Conservation (phyloP, 2,797 vertebrate species). For the Thunnus albacares region DNA sequence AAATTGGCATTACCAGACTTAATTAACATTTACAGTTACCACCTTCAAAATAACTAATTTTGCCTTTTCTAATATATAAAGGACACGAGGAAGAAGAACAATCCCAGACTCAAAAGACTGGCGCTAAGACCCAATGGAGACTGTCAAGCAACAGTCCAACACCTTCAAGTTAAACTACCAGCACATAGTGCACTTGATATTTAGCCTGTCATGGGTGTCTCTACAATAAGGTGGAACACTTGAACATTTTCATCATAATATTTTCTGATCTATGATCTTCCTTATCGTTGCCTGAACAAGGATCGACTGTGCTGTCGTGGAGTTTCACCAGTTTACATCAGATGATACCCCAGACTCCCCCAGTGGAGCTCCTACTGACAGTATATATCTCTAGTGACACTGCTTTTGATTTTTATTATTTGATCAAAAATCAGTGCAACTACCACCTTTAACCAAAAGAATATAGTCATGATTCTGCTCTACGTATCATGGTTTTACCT, state of each 20-base stretch:
- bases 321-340: slow-evolving; percentile 28
- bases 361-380: too few relatives aligned
- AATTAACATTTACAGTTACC: slow-evolving; percentile 19
- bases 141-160: neutral
- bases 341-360: neutral
- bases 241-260: neutral
- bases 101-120: slow-evolving; percentile 12
- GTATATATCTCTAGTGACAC: neutral
- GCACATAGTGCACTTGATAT: slow-evolving; percentile 11
- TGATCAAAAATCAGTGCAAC: neutral
- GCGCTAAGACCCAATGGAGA: neutral
- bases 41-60: neutral
- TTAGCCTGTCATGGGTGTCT: slow-evolving; percentile 8
- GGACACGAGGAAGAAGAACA: neutral
- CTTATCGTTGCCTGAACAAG: slow-evolving; percentile 19
- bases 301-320: slow-evolving; percentile 16
- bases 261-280: slow-evolving; percentile 13
- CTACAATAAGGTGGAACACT: neutral
- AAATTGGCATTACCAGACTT: slow-evolving; percentile 23
- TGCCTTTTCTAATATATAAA: slow-evolving; percentile 17
- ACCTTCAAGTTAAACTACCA: slow-evolving; percentile 17
- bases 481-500: neutral
- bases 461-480: neutral
- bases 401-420: neutral
- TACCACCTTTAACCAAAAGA: neutral